A percentile compares a stretch with the other conserved stretches of the same genome.
Conservation (phyloP, 2,797 vertebrate genomes). For the Arctocebus calabarensis region DNA sequence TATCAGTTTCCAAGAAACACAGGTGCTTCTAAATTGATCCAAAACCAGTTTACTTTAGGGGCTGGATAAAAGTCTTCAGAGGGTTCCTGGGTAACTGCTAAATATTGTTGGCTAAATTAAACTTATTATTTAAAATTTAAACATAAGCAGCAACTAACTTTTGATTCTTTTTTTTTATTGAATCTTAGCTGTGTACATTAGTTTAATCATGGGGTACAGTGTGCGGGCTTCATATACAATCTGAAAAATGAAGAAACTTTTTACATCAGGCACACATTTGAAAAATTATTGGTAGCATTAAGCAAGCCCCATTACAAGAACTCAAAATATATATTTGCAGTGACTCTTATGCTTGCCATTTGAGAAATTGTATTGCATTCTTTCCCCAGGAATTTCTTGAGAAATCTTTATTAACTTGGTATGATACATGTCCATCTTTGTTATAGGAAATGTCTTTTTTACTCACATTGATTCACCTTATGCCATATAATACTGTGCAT, state of each 20-base stretch:
- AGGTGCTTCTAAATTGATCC: slow-evolving; percentile 53
- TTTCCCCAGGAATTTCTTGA: background rate
- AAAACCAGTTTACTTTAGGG: slow-evolving; percentile 1
- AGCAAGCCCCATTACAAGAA: slow-evolving; percentile 3
- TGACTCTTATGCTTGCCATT: background rate
- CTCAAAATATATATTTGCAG: background rate
- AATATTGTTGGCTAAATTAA: background rate
- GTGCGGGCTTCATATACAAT: no score
- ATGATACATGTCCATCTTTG: background rate
- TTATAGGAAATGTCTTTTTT: background rate
- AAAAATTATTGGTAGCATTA: background rate
- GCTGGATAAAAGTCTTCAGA: background rate
- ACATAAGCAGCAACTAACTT: background rate
- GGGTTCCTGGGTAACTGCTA: background rate
- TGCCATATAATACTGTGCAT: background rate
- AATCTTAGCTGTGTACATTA: no score
- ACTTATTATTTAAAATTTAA: slow-evolving; percentile 17
- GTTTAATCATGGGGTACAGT: no score
- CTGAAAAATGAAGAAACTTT: slow-evolving; percentile 24
- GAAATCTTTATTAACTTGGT: background rate
- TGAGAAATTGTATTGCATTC: background rate
- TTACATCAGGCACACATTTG: background rate
- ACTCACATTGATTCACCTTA: background rate
- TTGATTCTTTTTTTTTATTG: no score
- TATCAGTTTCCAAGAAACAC: slow-evolving; percentile 57